Base-by-base conservation (phyloP, 92 coral and sea anemone genomes). In the Bergia puertoricense region DNA sequence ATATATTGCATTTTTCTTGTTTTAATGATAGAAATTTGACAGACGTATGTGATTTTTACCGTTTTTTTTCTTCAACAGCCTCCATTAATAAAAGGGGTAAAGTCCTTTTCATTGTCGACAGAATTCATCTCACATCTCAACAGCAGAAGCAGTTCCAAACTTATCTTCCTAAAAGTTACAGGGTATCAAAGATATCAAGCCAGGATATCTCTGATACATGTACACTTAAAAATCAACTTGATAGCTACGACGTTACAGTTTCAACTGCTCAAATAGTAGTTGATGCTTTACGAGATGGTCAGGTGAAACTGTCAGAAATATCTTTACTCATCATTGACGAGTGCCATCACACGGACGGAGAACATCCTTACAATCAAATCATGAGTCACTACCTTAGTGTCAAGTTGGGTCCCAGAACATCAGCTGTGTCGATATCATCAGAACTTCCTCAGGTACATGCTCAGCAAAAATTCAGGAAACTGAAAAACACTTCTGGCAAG, bases 211-310 rank as follows among this genome's bases (percentile, higher is more conserved):
- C 92, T 44, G 79, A 83, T 51, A 46, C 6, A 2, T 46, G 6
- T 4, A 93, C 96, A 23, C 93, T 95, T 6, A 88, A 87, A 38
- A 71, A 85, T 40, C 80, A 89, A 14, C 92, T 97, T 40, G 79
- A 88, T 43, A 86, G 68, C 44, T 80, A 82, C 51, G 90, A 94
- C 43, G 96, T 97, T 4, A 95, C 91, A 10, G 96, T 97, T 42
- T 88, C 96, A 81, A 97, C 99, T 15, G 99, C 99, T 2, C 97
- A 94, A 92, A 91, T 97, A 50, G 93, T 95, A 37, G 95, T 94
- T 11, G 94, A 97, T 83, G 96, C 97, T 30, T 88, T 95, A 86
- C 86, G 83, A 69, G 93, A 90, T 22, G 89, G 89, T 65, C 48
- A 82, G 9, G 89, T 95, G 67, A 82, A 88, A 18, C 85, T 95